Conservation (phyloP, 1,140 invertebrate species). For the Lysiphlebus fabarum region DNA sequence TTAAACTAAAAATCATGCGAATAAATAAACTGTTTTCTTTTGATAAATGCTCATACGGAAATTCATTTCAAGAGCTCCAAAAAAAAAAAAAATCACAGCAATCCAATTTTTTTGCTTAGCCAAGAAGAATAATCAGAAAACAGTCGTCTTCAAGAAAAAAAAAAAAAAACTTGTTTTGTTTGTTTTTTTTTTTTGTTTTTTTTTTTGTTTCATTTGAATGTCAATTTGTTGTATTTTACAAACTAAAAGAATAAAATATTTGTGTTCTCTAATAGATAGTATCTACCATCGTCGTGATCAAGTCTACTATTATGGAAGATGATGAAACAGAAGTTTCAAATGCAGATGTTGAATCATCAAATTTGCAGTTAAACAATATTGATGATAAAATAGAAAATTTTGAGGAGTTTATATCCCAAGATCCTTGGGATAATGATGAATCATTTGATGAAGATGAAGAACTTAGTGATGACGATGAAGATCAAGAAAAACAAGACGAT, state of each 20-base stretch:
- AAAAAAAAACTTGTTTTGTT: neutral
- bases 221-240: constrained; percentile 18
- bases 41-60: too few relatives aligned
- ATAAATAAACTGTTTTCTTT: too few relatives aligned
- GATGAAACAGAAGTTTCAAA: constrained; percentile 48
- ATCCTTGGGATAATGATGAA: constrained; percentile 19
- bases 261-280: constrained; percentile 11
- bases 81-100: neutral
- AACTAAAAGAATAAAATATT: constrained; percentile 16
- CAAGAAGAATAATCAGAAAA: too few relatives aligned
- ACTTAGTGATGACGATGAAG: constrained; percentile 26
- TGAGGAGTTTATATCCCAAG: neutral
- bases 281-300: constrained; percentile 15
- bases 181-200: constrained; percentile 11
- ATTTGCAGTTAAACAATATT: constrained; percentile 7
- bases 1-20: too few relatives aligned
- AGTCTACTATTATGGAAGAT: constrained; percentile 51
- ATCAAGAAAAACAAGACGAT: too few relatives aligned
- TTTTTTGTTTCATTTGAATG: neutral
- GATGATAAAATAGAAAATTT: neutral
- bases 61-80: too few relatives aligned
- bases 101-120: neutral
- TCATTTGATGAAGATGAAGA: constrained; percentile 34
- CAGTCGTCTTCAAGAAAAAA: neutral
- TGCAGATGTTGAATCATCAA: constrained; percentile 39